A percentile compares a stretch with the other conserved stretches of the same genome.
phyloP scores from a whole-genome alignment of 1,140 invertebrate genomes.

The Phymorhynchus buccinoides region DNA sequence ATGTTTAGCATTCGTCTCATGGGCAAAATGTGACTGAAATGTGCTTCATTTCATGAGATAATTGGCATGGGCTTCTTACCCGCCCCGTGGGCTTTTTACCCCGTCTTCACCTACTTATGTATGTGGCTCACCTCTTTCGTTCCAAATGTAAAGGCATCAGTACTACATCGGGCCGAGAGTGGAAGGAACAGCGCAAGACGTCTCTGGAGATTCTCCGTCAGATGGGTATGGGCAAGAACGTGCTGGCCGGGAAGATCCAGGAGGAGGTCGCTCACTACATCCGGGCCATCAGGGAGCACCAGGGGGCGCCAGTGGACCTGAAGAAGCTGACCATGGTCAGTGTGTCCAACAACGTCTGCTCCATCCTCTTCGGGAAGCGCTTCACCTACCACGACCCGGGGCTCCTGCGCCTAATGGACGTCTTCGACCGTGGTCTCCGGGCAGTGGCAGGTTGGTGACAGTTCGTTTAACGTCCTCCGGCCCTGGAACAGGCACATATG shows the following conservation, averaged over 20 bases:
- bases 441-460: too few species aligned
- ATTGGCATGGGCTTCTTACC: too few species aligned
- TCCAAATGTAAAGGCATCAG: conserved; percentile 47
- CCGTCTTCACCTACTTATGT: too few species aligned
- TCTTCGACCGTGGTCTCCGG: too few species aligned
- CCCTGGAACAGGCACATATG: too few species aligned
- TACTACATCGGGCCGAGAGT: conserved; percentile 82
- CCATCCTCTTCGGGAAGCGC: conserved; percentile 89
- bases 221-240: conserved; percentile 82
- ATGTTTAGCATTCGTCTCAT: too few species aligned
- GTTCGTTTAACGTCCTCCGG: too few species aligned
- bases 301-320: conserved; percentile 1
- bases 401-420: conserved; percentile 38
- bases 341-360: conserved; percentile 93
- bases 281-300: conserved; percentile 15
- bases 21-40: too few species aligned
- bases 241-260: conserved; percentile 81
- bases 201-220: conserved; percentile 81
- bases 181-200: conserved; percentile 88
- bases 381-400: conserved; percentile 78
- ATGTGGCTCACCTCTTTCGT: too few species aligned
- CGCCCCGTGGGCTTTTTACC: too few species aligned
- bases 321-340: conserved; percentile 73
- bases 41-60: too few species aligned
- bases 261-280: conserved; percentile 66